A percentile compares a stretch with the other conserved stretches of the same genome.
Conservation (phyloP, 2,888 invertebrate species). For the Cetonia aurata region DNA sequence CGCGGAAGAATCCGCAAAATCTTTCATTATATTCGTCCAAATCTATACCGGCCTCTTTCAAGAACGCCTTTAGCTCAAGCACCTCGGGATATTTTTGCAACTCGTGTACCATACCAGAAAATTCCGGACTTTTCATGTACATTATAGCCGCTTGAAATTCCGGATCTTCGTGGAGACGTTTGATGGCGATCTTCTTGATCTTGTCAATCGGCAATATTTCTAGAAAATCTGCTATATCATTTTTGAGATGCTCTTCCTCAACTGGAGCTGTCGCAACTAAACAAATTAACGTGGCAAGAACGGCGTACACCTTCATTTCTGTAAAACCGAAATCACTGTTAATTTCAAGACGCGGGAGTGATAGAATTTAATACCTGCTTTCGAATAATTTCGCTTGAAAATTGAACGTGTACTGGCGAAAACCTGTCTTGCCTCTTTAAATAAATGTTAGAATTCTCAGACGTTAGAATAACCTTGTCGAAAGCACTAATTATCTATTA, state of each 20-base stretch:
- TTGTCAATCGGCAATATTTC: slow-evolving; percentile 52
- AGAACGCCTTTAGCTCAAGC: slow-evolving; percentile 48
- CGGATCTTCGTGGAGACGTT: slow-evolving; percentile 51
- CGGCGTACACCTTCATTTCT: too few species aligned
- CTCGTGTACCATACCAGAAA: slow-evolving; percentile 46
- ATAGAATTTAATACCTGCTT: too few species aligned
- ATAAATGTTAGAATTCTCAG: slow-evolving; percentile 19
- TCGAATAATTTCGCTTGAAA: not conserved
- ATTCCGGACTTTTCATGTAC: slow-evolving; percentile 54
- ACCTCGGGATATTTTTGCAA: slow-evolving; percentile 44
- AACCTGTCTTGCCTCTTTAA: slow-evolving; percentile 21
- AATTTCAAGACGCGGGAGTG: too few species aligned
- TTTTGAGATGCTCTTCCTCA: slow-evolving; percentile 10
- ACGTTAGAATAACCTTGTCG: slow-evolving; percentile 31
- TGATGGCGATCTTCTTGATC: slow-evolving; percentile 49
- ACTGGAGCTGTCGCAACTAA: slow-evolving; percentile 17
- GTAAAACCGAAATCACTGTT: too few species aligned
- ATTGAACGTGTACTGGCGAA: slow-evolving; percentile 28
- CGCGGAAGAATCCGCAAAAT: slow-evolving; percentile 33
- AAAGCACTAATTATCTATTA: slow-evolving; percentile 18
- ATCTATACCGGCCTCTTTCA: slow-evolving; percentile 48
- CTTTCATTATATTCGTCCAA: slow-evolving; percentile 29
- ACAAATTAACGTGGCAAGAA: not conserved
- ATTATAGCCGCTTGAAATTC: slow-evolving; percentile 50
- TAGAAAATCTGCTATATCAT: slow-evolving; percentile 42